Conservation (phyloP, 2,113 vertebrate species). For the Bujurquina vittata region DNA sequence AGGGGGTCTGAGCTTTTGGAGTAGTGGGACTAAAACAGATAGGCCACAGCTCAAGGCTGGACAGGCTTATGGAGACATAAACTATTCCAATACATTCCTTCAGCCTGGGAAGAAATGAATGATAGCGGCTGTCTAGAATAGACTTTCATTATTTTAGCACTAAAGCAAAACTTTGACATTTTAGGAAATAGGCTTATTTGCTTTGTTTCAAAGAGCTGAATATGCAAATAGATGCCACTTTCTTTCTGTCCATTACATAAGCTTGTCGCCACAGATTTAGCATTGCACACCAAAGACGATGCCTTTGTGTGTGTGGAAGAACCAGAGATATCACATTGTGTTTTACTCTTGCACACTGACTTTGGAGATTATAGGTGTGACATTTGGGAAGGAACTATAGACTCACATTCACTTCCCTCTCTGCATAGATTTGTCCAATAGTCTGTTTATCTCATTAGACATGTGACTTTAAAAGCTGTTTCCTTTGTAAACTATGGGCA, state of each 20-base stretch:
- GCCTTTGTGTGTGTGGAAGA: neutral
- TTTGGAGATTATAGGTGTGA: neutral
- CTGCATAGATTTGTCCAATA: neutral
- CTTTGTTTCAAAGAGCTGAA: neutral
- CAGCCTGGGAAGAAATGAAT: constrained; percentile 55
- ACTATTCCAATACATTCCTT: constrained; percentile 52
- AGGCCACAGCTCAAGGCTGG: constrained; percentile 47
- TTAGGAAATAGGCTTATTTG: neutral
- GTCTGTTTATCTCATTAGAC: neutral
- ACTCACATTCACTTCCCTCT: neutral
- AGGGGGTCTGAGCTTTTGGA: constrained; percentile 46
- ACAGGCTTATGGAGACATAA: constrained; percentile 37
- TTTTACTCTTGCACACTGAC: neutral
- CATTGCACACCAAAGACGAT: neutral
- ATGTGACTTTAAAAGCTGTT: neutral
- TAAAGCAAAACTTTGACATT: neutral
- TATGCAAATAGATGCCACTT: neutral
- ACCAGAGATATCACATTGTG: neutral
- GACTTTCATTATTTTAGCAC: constrained; percentile 1
- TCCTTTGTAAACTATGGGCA: neutral
- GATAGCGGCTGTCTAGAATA: neutral
- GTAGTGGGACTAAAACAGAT: constrained; percentile 36
- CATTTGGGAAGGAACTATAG: neutral
- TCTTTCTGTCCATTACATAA: neutral
- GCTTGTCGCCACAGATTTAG: neutral